Base-by-base conservation (phyloP, 2,797 vertebrate species). In the Alosa sapidissima region DNA sequence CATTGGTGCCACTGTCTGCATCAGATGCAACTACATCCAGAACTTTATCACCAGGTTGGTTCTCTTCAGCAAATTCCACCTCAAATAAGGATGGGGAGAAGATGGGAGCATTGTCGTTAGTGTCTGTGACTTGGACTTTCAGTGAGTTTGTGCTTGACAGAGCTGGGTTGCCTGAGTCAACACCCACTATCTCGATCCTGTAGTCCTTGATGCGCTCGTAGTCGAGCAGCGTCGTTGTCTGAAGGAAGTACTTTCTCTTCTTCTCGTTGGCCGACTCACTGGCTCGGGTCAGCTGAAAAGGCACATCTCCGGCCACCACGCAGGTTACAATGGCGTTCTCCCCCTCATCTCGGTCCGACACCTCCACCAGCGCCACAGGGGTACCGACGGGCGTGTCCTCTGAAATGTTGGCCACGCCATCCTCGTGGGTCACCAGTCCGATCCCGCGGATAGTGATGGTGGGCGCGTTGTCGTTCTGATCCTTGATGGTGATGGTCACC, bases 171-270 rank as follows among this genome's bases (percentile, higher is more conserved):
- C 98, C 98, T 0, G 98, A 98, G 91, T 99, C 98, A 86, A 99
- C 98, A 0, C 98, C 98, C 10, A 99, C 98, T 0, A 99, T 98
- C 92, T 98, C 97, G 4, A 99, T 98, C 2, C 96, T 96, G 90
- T 99, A 99, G 75, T 98, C 97, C 92, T 97, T 97, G 54, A 98
- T 93, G 0, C 94, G 95, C 90, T 99, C 98, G 0, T 97, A 99
- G 95, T 99, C 98, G 75, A 99, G 93, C 0, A 96, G 93, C 0
- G 97, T 98, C 4, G 98, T 99, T 0, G 98, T 99, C 93, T 98
- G 97, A 55, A 99, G 93, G 91, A 99, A 99, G 89, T 99, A 99
- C 84, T 99, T 99, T 93, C 97, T 97, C 92, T 98, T 99, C 86
- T 96, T 96, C 87, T 99, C 98, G 0, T 96, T 99, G 81, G 96